Evolutionary conservation across 2,797 vertebrate genomes (phyloP), one percentile per base, ranked within the genome.

Genomic region (Gadopsis marmoratus): DNA sequence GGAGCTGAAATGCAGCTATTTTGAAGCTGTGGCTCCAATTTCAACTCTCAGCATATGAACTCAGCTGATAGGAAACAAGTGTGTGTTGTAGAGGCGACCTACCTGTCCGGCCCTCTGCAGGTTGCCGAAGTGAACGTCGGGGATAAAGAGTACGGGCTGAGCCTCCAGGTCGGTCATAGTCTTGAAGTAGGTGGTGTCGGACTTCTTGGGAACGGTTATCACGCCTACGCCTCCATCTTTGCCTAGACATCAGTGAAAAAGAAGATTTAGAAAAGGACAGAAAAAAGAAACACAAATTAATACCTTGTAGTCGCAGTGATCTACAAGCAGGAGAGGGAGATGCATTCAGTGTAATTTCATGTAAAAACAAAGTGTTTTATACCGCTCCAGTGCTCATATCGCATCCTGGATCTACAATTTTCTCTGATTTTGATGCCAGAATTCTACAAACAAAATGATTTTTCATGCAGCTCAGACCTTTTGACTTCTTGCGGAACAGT

Each of bases 121-220:
- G 92, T 98, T 99, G 62, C 97, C 97, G 56, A 99, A 99, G 91
- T 99, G 98, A 87, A 99, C 96, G 5, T 99, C 98, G 0, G 98
- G 98, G 62, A 99, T 99, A 91, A 99, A 99, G 74, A 99, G 97
- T 51, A 99, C 98, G 0, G 98, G 98, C 93, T 99, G 98, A 1
- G 97, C 96, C 89, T 98, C 97, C 90, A 99, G 92, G 86, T 99
- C 96, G 0, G 93, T 93, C 96, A 99, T 95, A 56, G 96, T 96
- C 95, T 98, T 99, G 94, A 99, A 99, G 90, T 94, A 96, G 45
- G 98, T 97, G 86, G 96, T 93, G 81, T 99, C 98, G 0, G 96
- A 95, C 91, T 98, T 98, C 89, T 97, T 99, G 76, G 96, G 95
- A 35, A 93, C 86, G 6, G 95, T 91, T 61, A 94, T 91, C 45